Conservation (phyloP, 35 echinoderm and acorn worm species). For the Apostichopus californicus region DNA sequence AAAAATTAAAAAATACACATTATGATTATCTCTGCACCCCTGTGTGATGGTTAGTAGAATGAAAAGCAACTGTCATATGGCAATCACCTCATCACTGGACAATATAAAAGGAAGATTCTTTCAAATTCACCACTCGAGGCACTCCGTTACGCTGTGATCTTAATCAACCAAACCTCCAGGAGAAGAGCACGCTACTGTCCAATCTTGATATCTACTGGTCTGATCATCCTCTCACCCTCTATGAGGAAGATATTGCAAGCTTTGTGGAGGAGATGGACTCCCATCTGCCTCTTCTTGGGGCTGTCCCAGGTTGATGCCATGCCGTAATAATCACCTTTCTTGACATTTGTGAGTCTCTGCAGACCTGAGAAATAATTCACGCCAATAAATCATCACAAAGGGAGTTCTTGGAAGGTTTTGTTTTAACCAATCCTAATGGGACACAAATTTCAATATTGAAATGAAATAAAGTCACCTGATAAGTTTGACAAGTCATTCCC, state of each 20-base stretch:
- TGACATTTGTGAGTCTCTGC: slow-evolving; percentile 79
- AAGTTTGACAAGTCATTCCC: too few relatives aligned
- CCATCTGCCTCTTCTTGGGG: slow-evolving; percentile 69
- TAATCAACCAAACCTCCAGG: too few relatives aligned
- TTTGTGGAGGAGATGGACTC: slow-evolving; percentile 78
- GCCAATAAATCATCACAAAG: too few relatives aligned
- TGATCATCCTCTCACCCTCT: slow-evolving; percentile 91
- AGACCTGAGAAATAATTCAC: slow-evolving; percentile 56
- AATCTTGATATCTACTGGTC: slow-evolving; percentile 77
- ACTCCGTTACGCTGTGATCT: too few relatives aligned
- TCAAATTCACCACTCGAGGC: too few relatives aligned
- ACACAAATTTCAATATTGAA: too few relatives aligned
- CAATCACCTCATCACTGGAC: not conserved
- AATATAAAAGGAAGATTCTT: not conserved
- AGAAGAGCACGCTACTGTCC: slow-evolving; percentile 56
- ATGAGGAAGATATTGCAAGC: slow-evolving; percentile 89
- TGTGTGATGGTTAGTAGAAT: too few relatives aligned
- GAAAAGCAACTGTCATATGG: too few relatives aligned
- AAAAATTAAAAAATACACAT: too few relatives aligned
- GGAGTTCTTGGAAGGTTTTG: too few relatives aligned
- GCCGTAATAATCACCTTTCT: slow-evolving; percentile 88
- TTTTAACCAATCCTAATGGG: too few relatives aligned
- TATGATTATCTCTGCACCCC: not conserved
- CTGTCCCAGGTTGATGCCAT: slow-evolving; percentile 62
- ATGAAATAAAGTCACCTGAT: too few relatives aligned